Conservation (phyloP, 2,888 invertebrate species). For the Clanis bilineata region DNA sequence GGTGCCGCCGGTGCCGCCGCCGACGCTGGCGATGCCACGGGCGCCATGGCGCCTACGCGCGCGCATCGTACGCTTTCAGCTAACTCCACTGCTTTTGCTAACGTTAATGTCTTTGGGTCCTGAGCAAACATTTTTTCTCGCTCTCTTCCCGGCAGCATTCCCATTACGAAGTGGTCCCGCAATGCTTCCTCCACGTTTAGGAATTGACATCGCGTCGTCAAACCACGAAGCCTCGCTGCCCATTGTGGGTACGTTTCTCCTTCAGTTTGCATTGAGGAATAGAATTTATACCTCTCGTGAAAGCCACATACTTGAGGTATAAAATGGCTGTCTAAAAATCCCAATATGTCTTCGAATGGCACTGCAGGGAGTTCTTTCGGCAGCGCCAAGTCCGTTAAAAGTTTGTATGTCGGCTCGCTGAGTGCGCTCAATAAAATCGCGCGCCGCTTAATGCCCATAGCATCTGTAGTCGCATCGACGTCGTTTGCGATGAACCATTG, state of each 20-base stretch:
- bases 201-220: constrained; percentile 27
- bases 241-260: constrained; percentile 28
- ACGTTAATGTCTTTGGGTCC: background rate
- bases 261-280: constrained; percentile 26
- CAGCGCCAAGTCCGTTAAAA: constrained; percentile 26
- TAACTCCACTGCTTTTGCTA: background rate
- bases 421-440: constrained; percentile 29
- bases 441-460: constrained; percentile 18
- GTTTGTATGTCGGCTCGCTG: constrained; percentile 26
- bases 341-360: constrained; percentile 25
- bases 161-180: constrained; percentile 23
- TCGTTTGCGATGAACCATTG: constrained; percentile 28
- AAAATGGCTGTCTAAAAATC: constrained; percentile 29
- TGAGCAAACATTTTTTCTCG: background rate
- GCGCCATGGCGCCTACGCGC: background rate
- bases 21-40: background rate
- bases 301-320: constrained; percentile 30
- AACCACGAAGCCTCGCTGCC: constrained; percentile 27
- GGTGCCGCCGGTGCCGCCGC: no score
- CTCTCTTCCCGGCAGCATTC: background rate
- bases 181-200: constrained; percentile 27
- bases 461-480: constrained; percentile 15
- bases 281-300: constrained; percentile 18
- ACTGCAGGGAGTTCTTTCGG: constrained; percentile 21
- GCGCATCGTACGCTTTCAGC: background rate